A percentile compares a stretch with the other conserved stretches of the same genome.
Conservation (phyloP, 2,888 invertebrate genomes). For the Chloromyia formosa region DNA sequence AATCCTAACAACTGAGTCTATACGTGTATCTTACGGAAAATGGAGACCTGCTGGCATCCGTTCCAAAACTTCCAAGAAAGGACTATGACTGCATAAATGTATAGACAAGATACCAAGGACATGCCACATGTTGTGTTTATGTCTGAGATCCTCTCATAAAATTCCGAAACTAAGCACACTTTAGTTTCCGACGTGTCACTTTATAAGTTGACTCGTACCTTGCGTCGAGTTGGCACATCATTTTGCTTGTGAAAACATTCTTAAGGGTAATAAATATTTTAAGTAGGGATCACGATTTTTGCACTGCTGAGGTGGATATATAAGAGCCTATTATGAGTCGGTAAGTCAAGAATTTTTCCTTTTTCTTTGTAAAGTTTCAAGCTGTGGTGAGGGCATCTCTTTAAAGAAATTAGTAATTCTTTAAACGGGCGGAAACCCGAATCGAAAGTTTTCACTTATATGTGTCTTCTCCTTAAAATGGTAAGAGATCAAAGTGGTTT, state of each 20-base stretch:
- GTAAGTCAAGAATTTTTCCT: too few species aligned
- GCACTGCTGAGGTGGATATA: too few species aligned
- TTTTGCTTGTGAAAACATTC: constrained; percentile 1
- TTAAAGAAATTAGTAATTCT: too few species aligned
- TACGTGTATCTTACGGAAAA: not conserved
- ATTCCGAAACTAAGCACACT: constrained; percentile 38
- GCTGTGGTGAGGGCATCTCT: too few species aligned
- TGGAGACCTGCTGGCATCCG: not conserved
- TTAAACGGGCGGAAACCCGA: too few species aligned
- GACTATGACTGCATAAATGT: not conserved
- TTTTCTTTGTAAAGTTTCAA: too few species aligned
- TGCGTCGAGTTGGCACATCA: not conserved
- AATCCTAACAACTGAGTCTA: not conserved
- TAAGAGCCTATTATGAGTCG: too few species aligned
- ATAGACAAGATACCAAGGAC: constrained; percentile 9
- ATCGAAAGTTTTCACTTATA: too few species aligned
- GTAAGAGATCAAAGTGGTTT: too few species aligned
- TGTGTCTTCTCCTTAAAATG: too few species aligned
- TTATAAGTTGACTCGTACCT: not conserved
- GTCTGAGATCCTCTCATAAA: constrained; percentile 27
- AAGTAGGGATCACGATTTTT: too few species aligned
- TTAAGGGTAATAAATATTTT: constrained; percentile 15
- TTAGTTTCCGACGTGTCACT: constrained; percentile 32
- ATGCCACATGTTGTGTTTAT: constrained; percentile 36
- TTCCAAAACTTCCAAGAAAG: not conserved